Conservation (phyloP, 2,797 vertebrate species). For the Melanotaenia pygmaea region DNA sequence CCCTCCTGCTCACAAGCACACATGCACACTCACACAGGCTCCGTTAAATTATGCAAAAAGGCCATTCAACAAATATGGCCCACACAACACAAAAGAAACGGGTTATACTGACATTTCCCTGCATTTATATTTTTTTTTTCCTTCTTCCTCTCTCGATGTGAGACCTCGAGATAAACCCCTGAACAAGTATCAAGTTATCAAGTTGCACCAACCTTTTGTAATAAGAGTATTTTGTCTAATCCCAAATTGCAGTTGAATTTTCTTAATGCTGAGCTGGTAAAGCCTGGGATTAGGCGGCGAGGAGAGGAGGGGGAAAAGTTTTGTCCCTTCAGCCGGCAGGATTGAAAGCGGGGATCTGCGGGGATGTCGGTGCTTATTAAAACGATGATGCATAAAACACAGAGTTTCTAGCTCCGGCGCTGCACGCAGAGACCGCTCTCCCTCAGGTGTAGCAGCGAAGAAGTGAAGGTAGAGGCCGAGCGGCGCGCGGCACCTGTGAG, state of each 20-base stretch:
- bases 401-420: conserved; percentile 57
- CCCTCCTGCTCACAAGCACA: conserved; percentile 41
- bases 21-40: conserved; percentile 40
- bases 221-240: conserved; percentile 94
- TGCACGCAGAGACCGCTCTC: conserved; percentile 47
- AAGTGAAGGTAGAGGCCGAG: conserved; percentile 63
- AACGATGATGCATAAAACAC: conserved; percentile 81
- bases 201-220: conserved; percentile 85
- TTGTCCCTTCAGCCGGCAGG: conserved; percentile 82
- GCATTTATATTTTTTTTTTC: conserved; percentile 68
- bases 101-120: conserved; percentile 67
- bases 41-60: conserved; percentile 78
- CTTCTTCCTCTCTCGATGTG: conserved; percentile 50
- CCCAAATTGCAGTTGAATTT: conserved; percentile 91
- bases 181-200: conserved; percentile 87
- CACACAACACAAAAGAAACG: conserved; percentile 66
- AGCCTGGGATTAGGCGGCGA: conserved; percentile 88
- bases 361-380: conserved; percentile 85
- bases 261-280: conserved; percentile 91
- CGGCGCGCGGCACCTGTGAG: conserved; percentile 78
- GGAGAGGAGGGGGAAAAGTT: conserved; percentile 85
- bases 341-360: conserved; percentile 79
- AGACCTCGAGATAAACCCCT: conserved; percentile 79
- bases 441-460: conserved; percentile 58
- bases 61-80: conserved; percentile 78